Base-by-base conservation (phyloP, 2,113 vertebrate genomes). In the Dendrocopos noguchii region DNA sequence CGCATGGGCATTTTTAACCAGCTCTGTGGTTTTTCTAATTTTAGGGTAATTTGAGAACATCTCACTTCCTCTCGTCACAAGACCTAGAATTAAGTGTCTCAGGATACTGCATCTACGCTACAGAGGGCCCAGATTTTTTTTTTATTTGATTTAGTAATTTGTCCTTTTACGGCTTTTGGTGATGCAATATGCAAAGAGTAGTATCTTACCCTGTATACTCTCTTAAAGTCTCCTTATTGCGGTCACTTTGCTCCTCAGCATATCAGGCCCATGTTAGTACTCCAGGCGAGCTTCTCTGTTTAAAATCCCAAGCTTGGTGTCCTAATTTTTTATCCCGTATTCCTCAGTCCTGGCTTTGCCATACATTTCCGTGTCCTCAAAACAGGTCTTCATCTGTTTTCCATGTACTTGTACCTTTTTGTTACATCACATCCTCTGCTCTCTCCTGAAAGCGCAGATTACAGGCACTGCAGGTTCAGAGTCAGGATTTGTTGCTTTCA, bases 1-100 rank as follows among this genome's bases (percentile, higher is more conserved):
- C 96, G 97, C 97, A 98, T 98, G 98, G 97, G 98, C 98, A 98
- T 98, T 98, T 98, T 97, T 97, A 98, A 97, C 95, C 93, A 97
- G 93, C 92, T 97, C 93, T 94, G 96, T 98, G 97, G 95, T 98
- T 98, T 97, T 95, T 98, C 92, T 98, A 93, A 97, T 96, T 95
- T 91, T 87, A 95, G 96, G 95, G 52, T 92, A 80, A 66, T 76
- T 86, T 82, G 91, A 87, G 92, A 93, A 59, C 36, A 70, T 66
- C 24, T 60, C 28, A 12, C 82, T 42, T 88, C 55, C 29, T 88
- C 42, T 87, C 8, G 0, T 71, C 60, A 25, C 42, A 94, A 91
- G 82, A 88, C 60, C 50, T 87, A 67, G 88, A 66, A 67, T 47
- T 59, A 70, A 46, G 24, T 79, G 15, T 67, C 34, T 63, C 83